Base-by-base conservation (phyloP, 2,797 vertebrate species). In the Enteromius mattozi region DNA sequence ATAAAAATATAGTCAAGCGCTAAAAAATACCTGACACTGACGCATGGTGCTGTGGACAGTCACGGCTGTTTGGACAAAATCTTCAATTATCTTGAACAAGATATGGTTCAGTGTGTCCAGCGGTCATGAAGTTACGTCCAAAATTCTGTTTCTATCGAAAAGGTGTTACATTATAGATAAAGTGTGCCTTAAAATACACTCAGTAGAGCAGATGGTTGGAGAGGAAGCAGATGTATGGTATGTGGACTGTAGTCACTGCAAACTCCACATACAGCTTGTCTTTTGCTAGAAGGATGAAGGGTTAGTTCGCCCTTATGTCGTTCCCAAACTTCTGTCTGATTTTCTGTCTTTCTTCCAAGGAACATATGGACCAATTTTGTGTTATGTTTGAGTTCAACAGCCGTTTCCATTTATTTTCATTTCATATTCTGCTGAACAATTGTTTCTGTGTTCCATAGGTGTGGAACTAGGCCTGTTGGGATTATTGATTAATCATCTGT, bases 201-300 rank as follows among this genome's bases (percentile, higher is more conserved):
- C 51, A 76, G 70, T 45, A n/a, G 77, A 87, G 56, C 85, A 89
- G 86, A 86, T 88, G 88, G 86, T 65, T 66, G 66, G 9, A 56
- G 45, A 70, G 40, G 16, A 49, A 78, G 71, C 89, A 88, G 85
- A 85, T 72, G 78, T 74, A 75, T 72, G 54, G 51, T 69, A 85
- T 70, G 51, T 80, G 70, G 54, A 72, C 42, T 40, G 59, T 59
- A 80, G 80, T 85, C 61, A 27, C 56, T 79, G 78, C 56, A 69
- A 65, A 86, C 80, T 77, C 30, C 21, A 24, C 74, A 40, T 40
- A 59, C 13, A n/a, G 51, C 74, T 77, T 14, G 16, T 77, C 35
- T 24, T 77, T n/a, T 77, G 74, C 51, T 40, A 9, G 51, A 77
- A 24, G 56, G 21, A 40, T 59, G 54, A 77, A 77, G 33, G 51